These are phyloP conservation scores for Pollimyrus isidori DNA, from an alignment of 2,113 vertebrate species.

Conservation along the genomic window DNA sequence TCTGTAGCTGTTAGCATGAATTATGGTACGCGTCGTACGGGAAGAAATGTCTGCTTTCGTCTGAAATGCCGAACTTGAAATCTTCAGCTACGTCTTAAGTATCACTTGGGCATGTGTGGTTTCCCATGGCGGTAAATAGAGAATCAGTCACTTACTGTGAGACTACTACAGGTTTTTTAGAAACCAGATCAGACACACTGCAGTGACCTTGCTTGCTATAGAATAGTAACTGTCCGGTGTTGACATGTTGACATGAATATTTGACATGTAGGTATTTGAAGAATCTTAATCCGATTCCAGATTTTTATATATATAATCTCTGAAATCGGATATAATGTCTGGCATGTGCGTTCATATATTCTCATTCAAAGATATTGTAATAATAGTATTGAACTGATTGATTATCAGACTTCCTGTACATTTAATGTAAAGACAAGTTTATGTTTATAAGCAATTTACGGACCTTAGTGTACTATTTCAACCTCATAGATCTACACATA, in stretches of 20 bases:
- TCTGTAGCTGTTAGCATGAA: neutral
- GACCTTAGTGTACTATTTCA: conserved; percentile 46
- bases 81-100: neutral
- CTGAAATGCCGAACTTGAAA: neutral
- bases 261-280: conserved; percentile 43
- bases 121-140: neutral
- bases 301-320: too few species aligned
- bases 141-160: neutral
- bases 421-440: conserved; percentile 20
- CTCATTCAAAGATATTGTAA: conserved; percentile 24
- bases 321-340: too few species aligned
- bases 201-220: neutral
- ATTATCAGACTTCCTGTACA: conserved; percentile 50
- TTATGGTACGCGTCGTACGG: neutral
- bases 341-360: conserved; percentile 37
- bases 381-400: conserved; percentile 49
- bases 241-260: conserved; percentile 50
- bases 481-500: conserved; percentile 37
- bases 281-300: neutral
- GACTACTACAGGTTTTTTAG: neutral
- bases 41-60: neutral
- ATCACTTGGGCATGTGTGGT: neutral
- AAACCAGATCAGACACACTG: neutral
- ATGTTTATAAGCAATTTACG: conserved; percentile 39
- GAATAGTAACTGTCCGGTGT: conserved; percentile 46